These are phyloP conservation scores for Calidris pugnax DNA, from an alignment of 2,113 vertebrate genomes.

Conservation along the genomic window DNA sequence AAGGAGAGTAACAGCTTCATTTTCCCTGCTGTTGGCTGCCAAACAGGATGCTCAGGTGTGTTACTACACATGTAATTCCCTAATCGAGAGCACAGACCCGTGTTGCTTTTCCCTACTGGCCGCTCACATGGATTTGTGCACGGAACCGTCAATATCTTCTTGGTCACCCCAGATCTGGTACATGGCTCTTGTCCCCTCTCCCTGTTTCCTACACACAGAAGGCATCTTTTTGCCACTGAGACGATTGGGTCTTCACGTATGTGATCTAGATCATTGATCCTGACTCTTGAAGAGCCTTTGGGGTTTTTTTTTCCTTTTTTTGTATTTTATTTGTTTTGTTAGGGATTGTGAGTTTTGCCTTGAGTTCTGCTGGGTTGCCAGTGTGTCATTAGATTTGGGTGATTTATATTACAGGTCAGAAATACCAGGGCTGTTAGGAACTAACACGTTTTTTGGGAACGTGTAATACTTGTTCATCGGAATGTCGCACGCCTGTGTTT, in stretches of 20 bases:
- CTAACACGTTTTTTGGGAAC: neutral
- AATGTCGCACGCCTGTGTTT: neutral
- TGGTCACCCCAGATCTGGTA: neutral
- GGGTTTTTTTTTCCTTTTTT: neutral
- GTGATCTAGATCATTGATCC: neutral
- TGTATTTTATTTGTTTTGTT: neutral
- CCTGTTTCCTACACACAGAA: neutral
- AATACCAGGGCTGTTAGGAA: neutral
- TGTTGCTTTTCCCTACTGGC: neutral
- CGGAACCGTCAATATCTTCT: neutral
- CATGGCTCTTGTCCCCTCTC: neutral
- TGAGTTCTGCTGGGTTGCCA: neutral
- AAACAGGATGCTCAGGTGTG: neutral
- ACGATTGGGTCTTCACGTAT: neutral
- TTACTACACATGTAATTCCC: neutral
- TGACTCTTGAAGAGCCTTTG: neutral
- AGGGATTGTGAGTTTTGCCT: neutral
- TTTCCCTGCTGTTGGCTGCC: neutral
- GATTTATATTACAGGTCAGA: neutral
- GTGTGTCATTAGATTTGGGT: neutral
- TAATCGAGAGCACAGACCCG: neutral
- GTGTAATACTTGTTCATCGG: accelerated
- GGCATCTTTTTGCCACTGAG: neutral
- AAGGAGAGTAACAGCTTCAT: neutral
- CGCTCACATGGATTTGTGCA: neutral